These are phyloP conservation scores for Drosophila cardini DNA, from an alignment of 1,140 invertebrate genomes.

Conservation along the genomic window DNA sequence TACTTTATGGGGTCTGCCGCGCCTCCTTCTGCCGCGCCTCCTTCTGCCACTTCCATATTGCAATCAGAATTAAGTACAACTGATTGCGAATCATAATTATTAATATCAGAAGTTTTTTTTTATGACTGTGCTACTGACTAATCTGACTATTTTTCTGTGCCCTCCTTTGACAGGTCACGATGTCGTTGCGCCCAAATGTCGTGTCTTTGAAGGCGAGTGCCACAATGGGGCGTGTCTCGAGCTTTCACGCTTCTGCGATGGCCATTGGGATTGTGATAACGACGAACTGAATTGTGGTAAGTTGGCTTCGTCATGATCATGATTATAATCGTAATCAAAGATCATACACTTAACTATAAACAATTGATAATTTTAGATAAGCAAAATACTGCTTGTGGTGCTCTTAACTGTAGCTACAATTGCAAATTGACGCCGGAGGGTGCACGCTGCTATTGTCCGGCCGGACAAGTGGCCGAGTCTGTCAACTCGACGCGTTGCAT, in stretches of 20 bases:
- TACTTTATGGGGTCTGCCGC: too few species aligned
- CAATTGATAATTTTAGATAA: constrained; percentile 82
- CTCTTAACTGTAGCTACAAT: constrained; percentile 88
- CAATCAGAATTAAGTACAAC: too few species aligned
- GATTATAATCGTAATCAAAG: constrained; percentile 1
- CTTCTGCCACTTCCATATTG: too few species aligned
- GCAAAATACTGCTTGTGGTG: constrained; percentile 85
- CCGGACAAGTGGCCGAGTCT: constrained; percentile 89
- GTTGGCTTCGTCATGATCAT: constrained; percentile 27
- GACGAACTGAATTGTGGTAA: constrained; percentile 86
- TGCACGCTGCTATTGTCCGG: constrained; percentile 90
- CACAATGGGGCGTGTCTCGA: constrained; percentile 90
- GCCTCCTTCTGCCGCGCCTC: too few species aligned
- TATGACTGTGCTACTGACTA: background rate
- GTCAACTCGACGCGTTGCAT: constrained; percentile 87
- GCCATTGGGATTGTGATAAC: constrained; percentile 90
- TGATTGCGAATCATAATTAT: too few species aligned
- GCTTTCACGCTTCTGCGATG: constrained; percentile 91
- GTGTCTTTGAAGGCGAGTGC: constrained; percentile 88
- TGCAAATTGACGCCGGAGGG: constrained; percentile 88
- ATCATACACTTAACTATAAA: background rate
- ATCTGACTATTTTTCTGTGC: background rate
- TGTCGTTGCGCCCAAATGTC: constrained; percentile 85
- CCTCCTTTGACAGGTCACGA: constrained; percentile 56
- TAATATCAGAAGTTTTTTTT: too few species aligned